These are phyloP conservation scores for Apotomis capreana DNA, from an alignment of 2,888 invertebrate species.

Conservation along the genomic window DNA sequence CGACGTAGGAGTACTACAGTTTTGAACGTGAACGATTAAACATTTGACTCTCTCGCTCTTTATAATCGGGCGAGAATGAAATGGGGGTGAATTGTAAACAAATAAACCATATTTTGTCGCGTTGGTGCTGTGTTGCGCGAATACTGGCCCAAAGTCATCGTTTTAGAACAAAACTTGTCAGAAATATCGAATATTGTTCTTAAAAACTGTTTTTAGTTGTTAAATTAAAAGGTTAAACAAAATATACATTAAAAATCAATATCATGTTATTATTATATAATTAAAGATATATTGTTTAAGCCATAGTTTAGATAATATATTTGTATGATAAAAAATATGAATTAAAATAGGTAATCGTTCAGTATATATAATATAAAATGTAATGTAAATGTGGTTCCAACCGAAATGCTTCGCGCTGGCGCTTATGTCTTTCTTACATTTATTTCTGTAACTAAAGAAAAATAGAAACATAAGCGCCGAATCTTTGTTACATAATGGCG, in stretches of 20 bases:
- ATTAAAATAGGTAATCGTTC: constrained; percentile 29
- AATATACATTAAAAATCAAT: constrained; percentile 32
- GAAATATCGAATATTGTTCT: constrained; percentile 30
- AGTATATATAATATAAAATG: constrained; percentile 29
- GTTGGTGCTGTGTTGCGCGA: background rate
- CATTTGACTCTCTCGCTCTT: no score
- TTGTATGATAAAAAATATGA: constrained; percentile 39
- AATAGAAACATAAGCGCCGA: background rate
- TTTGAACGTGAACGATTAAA: no score
- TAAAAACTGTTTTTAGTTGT: constrained; percentile 17
- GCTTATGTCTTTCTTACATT: background rate
- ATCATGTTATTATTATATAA: constrained; percentile 37
- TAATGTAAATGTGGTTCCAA: constrained; percentile 27
- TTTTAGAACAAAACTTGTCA: constrained; percentile 32
- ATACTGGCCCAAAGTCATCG: background rate
- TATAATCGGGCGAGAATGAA: no score
- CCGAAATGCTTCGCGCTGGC: background rate
- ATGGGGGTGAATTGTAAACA: no score
- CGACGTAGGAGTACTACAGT: no score
- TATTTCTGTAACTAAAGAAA: background rate
- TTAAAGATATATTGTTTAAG: constrained; percentile 38
- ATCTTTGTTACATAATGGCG: background rate
- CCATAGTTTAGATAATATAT: constrained; percentile 39
- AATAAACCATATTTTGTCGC: background rate
- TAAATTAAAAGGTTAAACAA: constrained; percentile 18